Percentiles rank a stretch among this genome's conserved stretches.
Conservation (phyloP, 2,113 vertebrate species). For the Phrynosoma platyrhinos region DNA sequence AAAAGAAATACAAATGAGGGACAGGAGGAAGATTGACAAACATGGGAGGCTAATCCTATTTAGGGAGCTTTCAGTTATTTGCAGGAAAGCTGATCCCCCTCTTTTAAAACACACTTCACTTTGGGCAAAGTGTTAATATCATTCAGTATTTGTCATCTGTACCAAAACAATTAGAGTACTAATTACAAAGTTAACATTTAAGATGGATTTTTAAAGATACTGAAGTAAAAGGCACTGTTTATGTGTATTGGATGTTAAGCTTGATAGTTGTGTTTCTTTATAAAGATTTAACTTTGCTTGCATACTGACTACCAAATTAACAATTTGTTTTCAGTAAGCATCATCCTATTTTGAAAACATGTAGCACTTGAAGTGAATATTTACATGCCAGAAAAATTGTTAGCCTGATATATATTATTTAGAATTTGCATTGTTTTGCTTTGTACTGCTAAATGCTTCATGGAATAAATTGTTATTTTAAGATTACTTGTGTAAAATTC, state of each 20-base stretch:
- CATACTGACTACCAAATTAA: not conserved
- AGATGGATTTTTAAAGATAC: constrained; percentile 11
- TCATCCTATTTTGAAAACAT: not conserved
- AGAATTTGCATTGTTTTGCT: constrained; percentile 13
- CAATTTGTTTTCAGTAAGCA: constrained; percentile 31
- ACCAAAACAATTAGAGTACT: constrained; percentile 71
- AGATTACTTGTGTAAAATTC: constrained; percentile 53
- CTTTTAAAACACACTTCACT: constrained; percentile 49
- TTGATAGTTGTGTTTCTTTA: rapidly evolving
- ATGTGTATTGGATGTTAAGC: not conserved
- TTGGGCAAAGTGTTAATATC: constrained; percentile 68
- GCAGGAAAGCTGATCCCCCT: constrained; percentile 55
- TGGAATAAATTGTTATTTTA: constrained; percentile 56
- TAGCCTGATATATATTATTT: not conserved
- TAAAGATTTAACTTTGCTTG: not conserved
- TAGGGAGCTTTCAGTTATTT: constrained; percentile 59
- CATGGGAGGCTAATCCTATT: constrained; percentile 46
- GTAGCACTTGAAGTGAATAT: constrained; percentile 26
- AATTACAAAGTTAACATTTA: constrained; percentile 53
- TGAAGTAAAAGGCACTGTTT: not conserved
- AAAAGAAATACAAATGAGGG: constrained; percentile 43
- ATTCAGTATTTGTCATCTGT: constrained; percentile 59
- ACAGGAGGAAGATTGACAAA: constrained; percentile 40
- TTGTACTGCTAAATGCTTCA: constrained; percentile 26
- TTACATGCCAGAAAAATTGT: not conserved